These are phyloP conservation scores for Trypoxylon attenuatum DNA, from an alignment of 2,888 invertebrate species.

Conservation along the genomic window DNA sequence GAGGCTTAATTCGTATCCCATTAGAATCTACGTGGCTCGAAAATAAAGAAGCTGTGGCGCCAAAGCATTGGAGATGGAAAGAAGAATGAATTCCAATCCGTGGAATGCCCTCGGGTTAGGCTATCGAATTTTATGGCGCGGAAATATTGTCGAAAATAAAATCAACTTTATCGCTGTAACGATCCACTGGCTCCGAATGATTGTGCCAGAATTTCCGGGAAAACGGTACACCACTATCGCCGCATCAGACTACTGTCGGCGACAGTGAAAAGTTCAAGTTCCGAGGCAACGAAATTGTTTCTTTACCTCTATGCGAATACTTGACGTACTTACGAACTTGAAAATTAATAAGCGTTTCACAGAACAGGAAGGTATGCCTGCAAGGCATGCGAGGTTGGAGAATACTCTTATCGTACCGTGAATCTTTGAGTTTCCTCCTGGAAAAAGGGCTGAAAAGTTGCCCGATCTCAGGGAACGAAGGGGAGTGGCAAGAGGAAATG, in stretches of 20 bases:
- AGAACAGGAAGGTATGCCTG: neutral
- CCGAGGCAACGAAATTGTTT: neutral
- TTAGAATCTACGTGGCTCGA: constrained; percentile 43
- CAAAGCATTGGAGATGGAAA: constrained; percentile 7
- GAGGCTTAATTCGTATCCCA: constrained; percentile 43
- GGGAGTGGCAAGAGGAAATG: constrained; percentile 25
- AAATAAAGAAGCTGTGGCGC: constrained; percentile 34
- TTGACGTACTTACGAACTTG: neutral
- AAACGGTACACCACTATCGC: neutral
- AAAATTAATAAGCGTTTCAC: neutral
- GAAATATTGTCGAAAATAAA: constrained; percentile 45
- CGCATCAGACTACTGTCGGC: neutral
- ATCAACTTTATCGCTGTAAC: constrained; percentile 35
- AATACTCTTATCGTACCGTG: neutral
- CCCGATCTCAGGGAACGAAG: constrained; percentile 26
- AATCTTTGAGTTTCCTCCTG: constrained; percentile 14
- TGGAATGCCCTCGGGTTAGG: constrained; percentile 9
- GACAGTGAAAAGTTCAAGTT: neutral
- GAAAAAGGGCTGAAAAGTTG: constrained; percentile 27
- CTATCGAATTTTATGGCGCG: constrained; percentile 39
- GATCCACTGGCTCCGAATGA: neutral
- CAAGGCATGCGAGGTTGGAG: neutral
- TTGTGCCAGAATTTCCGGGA: neutral
- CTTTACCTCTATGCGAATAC: neutral
- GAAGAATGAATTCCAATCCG: constrained; percentile 19